Percentiles rank a stretch among this genome's conserved stretches.
Evolutionary conservation across 2,797 vertebrate genomes (phyloP).

Genomic region (Aulostomus chinensis): DNA sequence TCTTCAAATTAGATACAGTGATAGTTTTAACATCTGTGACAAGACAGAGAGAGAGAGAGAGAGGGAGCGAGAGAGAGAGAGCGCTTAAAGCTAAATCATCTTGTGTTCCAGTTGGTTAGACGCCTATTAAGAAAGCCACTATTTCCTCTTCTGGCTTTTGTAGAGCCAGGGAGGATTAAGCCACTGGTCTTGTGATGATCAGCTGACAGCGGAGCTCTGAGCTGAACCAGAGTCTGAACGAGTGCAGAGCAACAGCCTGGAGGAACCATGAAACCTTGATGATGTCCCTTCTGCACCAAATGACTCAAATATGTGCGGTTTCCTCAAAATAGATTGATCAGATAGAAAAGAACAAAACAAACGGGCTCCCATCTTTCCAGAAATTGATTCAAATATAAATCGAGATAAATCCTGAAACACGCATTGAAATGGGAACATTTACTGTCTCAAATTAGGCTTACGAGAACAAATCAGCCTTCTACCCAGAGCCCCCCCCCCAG

Average conservation of each 20-base stretch:
- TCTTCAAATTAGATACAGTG: conserved; percentile 65
- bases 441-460: too few relatives aligned
- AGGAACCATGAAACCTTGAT: conserved; percentile 10
- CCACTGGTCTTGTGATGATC: conserved; percentile 79
- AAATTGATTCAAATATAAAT: too few relatives aligned
- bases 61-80: too few relatives aligned
- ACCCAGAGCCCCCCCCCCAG: background rate
- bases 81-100: conserved; percentile 51
- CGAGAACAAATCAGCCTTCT: background rate
- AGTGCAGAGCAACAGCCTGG: conserved; percentile 38
- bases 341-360: background rate
- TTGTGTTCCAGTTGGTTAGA: conserved; percentile 62
- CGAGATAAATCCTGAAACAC: too few relatives aligned
- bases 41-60: too few relatives aligned
- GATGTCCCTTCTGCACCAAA: too few relatives aligned
- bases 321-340: background rate
- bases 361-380: too few relatives aligned
- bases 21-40: conserved; percentile 50
- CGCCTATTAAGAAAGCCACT: conserved; percentile 59
- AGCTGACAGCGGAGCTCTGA: conserved; percentile 73
- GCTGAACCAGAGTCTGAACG: conserved; percentile 25
- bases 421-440: too few relatives aligned
- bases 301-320: too few relatives aligned
- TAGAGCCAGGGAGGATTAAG: conserved; percentile 71
- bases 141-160: conserved; percentile 63